These are phyloP conservation scores for Podarcis siculus DNA, from an alignment of 2,797 vertebrate genomes.

Conservation along the genomic window DNA sequence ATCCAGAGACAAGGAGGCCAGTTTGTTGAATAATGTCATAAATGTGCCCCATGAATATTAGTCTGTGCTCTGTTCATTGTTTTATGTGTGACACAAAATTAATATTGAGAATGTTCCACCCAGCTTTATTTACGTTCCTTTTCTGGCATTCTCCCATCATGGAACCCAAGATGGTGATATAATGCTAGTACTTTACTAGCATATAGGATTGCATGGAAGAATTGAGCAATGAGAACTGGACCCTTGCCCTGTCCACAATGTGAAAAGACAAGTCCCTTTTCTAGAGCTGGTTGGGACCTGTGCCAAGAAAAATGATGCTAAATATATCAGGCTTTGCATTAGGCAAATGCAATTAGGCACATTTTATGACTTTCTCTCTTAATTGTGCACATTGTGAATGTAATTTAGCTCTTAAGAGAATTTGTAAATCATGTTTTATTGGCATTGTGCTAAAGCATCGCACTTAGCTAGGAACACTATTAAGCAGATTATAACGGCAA, in stretches of 20 bases:
- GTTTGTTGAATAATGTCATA: no score
- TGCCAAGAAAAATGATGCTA: background rate
- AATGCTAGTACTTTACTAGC: no score
- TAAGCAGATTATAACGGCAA: background rate
- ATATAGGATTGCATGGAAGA: background rate
- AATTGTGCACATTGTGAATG: background rate
- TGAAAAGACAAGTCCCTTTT: background rate
- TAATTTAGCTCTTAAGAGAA: background rate
- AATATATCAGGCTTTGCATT: constrained; percentile 8
- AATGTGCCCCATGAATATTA: no score
- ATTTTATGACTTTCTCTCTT: background rate
- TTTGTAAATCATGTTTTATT: background rate
- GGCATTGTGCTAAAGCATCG: background rate
- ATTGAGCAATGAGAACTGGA: background rate
- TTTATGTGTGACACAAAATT: no score
- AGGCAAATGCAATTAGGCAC: background rate
- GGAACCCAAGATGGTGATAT: no score
- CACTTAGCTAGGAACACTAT: background rate
- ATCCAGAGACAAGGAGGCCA: background rate
- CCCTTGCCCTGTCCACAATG: background rate
- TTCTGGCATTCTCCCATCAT: no score
- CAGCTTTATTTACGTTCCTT: no score
- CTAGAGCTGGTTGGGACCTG: no score
- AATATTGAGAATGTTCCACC: no score
- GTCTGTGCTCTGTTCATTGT: no score